Evolutionary conservation across 2,797 vertebrate species (phyloP), one percentile per base, ranked within the genome.

Genomic region (Cheirogaleus major): DNA sequence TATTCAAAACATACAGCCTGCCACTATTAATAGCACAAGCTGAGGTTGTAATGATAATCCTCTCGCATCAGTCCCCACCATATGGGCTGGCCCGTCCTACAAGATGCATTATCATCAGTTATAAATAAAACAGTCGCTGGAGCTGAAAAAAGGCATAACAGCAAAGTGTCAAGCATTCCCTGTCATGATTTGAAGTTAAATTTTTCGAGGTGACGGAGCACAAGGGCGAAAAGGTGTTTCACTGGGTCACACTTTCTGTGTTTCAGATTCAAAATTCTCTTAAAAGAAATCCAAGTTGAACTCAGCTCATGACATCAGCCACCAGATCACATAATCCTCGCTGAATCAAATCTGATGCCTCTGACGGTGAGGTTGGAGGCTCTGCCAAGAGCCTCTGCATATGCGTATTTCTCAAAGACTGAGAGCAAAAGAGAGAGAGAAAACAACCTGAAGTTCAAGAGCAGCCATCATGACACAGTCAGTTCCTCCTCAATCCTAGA

Each of bases 61-160:
- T 93, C 38, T 80, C 69, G 10, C 41, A 92, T 91, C 88, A 72
- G 32, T n/a, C 30, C 13, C 61, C 3, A 69, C 17, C 85, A 35
- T 32, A 59, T 13, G 69, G 63, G 55, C 18, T 52, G 20, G 67
- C 14, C 61, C 45, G 59, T 32, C 69, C 81, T 89, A 50, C 57
- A 93, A 86, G 69, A 82, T 18, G 41, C 81, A 88, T 65, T 50
- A 57, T 84, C 65, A 73, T 11, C 55, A 82, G 20, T 79, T 94
- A 69, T 63, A 94, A 97, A 94, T 86, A 70, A 79, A 95, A 79
- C 72, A 87, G 25, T 83, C 92, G 43, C 70, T 70, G 95, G 45
- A 85, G 81, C 23, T 89, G 50, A 89, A 97, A 22, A 80, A 96
- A 89, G 30, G 45, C 65, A 0, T 48, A 79, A 91, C 25, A 63